Base-by-base conservation (phyloP, 2,888 invertebrate species). In the Pachymerium ferrugineum region DNA sequence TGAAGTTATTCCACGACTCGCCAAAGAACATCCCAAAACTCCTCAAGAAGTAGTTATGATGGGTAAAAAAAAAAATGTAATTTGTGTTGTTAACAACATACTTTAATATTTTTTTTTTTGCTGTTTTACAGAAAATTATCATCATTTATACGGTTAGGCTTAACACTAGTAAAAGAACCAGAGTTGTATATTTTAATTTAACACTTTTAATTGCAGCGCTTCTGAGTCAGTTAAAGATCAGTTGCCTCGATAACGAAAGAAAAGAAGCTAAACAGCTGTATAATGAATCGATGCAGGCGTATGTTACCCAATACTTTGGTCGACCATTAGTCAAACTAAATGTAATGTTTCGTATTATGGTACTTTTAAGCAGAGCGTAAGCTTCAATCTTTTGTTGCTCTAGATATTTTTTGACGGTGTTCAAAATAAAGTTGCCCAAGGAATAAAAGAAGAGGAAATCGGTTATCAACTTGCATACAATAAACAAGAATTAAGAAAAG, bases 361-460 rank as follows among this genome's bases (percentile, higher is more conserved):
- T n/a, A n/a, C n/a, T n/a, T n/a, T n/a, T n/a, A n/a, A n/a, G n/a
- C n/a, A n/a, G n/a, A n/a, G n/a, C 28, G 8, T 38, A n/a, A n/a
- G 4, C 19, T 22, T 22, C 14, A 22, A 25, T 19, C 22, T 6
- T 25, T 25, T 25, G 2, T 3, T 62, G 76, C 78, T 74, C 78
- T 83, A 96, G 91, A 88, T 89, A 78, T 99, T 99, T 86, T 97
- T 99, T 82, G 98, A 99, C 83, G 96, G 97, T 71, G 96, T 99
- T 73, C 90, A 96, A 84, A 90, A 90, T 76, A 92, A 93, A 82
- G 94, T 98, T 76, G 91, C 92, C 73, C 90, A 91, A 80, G 98
- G 99, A 73, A 94, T 96, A 70, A 96, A 95, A 82, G 93, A 94
- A 81, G 94, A 96, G 54, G 98, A 99, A 86, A 94, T 99, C 74